Evolutionary conservation across 2,113 vertebrate species (phyloP).

Genomic region (Centropus unirufus): DNA sequence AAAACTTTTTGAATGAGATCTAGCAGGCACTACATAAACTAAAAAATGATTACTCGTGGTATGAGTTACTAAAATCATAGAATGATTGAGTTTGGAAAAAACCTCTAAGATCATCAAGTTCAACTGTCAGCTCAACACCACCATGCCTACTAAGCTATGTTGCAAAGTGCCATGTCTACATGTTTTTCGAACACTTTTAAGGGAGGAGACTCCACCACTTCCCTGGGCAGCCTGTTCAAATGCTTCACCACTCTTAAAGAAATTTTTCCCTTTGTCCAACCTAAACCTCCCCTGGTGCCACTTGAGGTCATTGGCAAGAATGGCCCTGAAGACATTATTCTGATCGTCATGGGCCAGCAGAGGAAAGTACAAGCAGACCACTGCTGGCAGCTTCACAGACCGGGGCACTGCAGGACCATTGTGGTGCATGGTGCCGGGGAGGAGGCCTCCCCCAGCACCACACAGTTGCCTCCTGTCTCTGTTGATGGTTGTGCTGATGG

Average conservation of each 20-base stretch:
- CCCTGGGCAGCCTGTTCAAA: too few species aligned
- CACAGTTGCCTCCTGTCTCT: neutral
- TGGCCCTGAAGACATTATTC: neutral
- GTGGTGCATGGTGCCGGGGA: rapidly evolving
- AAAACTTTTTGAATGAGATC: neutral
- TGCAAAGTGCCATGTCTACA: too few species aligned
- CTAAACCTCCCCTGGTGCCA: too few species aligned
- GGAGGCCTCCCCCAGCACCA: neutral
- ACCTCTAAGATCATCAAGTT: too few species aligned
- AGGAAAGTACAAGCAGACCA: neutral
- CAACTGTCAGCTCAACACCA: too few species aligned
- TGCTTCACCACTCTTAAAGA: too few species aligned
- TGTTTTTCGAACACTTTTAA: too few species aligned
- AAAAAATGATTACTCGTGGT: neutral
- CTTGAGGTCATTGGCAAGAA: neutral
- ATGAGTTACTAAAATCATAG: neutral
- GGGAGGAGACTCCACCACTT: too few species aligned
- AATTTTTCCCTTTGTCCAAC: too few species aligned
- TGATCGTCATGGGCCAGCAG: rapidly evolving
- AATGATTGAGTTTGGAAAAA: too few species aligned
- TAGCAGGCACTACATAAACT: neutral
- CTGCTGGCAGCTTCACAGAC: neutral
- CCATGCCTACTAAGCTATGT: too few species aligned
- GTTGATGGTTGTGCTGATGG: neutral
- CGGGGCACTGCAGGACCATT: neutral